A percentile compares a stretch with the other conserved stretches of the same genome.
phyloP scores from a whole-genome alignment of 2,888 invertebrate species.

The Scaptomyza cyrtandrae region DNA sequence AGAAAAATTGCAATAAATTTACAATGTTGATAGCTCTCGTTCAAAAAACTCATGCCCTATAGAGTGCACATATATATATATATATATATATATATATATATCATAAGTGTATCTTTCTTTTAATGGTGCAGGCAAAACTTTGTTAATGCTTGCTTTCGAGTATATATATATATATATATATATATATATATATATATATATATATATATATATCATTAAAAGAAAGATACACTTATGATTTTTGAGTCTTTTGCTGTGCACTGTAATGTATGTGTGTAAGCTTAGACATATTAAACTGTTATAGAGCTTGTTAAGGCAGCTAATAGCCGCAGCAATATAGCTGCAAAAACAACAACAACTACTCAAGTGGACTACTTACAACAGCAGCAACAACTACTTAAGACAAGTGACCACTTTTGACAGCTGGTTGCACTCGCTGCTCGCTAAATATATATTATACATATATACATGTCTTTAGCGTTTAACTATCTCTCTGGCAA shows the following conservation, averaged over 20 bases:
- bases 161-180: too few species aligned
- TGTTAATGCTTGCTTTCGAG: too few species aligned
- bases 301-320: constrained; percentile 60
- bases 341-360: constrained; percentile 2
- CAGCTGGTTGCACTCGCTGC: constrained; percentile 66
- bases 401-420: constrained; percentile 72
- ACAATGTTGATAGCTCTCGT: constrained; percentile 2
- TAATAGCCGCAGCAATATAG: constrained; percentile 59
- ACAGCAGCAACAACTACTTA: constrained; percentile 14
- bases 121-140: too few species aligned
- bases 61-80: too few species aligned
- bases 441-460: constrained; percentile 4
- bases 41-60: too few species aligned
- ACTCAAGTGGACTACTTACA: constrained; percentile 12
- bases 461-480: neutral
- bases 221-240: too few species aligned
- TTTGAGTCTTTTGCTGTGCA: too few species aligned
- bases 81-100: too few species aligned
- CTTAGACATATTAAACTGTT: constrained; percentile 51
- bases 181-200: too few species aligned
- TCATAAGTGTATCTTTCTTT: too few species aligned
- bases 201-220: too few species aligned
- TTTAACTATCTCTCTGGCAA: constrained; percentile 15
- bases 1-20: constrained; percentile 14
- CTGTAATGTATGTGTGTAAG: neutral